Evolutionary conservation across 2,113 vertebrate species (phyloP).

Genomic region (Pelmatolapia mariae): DNA sequence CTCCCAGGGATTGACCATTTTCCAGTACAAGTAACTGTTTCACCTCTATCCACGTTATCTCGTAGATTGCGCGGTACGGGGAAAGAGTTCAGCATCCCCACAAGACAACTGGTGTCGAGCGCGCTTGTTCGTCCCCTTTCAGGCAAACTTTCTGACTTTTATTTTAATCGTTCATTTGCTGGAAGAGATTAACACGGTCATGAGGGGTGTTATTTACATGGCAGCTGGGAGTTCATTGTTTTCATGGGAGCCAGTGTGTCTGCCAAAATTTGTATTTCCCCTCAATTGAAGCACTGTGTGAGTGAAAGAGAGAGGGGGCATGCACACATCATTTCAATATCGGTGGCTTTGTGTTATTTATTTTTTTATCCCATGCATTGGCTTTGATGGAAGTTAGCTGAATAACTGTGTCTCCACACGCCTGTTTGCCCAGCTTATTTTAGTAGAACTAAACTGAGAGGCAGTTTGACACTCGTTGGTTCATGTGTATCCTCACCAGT

Average conservation of each 20-base stretch:
- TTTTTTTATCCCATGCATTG: background rate
- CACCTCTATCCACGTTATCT: background rate
- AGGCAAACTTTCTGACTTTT: constrained; percentile 23
- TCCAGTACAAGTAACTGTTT: background rate
- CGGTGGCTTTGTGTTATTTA: background rate
- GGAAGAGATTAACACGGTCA: constrained; percentile 38
- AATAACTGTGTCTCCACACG: background rate
- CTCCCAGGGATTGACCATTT: background rate
- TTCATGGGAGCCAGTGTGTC: constrained; percentile 46
- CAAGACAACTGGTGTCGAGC: background rate
- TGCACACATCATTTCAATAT: background rate
- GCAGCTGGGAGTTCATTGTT: constrained; percentile 50
- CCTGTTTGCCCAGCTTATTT: background rate
- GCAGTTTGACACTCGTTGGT: background rate
- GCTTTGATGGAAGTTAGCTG: background rate
- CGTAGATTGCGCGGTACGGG: background rate
- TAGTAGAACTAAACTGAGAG: background rate
- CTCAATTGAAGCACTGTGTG: constrained; percentile 14
- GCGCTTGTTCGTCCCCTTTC: background rate
- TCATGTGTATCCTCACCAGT: background rate
- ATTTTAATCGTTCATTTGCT: constrained; percentile 21
- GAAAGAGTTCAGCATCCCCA: background rate
- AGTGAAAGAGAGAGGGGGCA: background rate
- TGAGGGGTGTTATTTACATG: constrained; percentile 51
- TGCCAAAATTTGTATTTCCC: constrained; percentile 57